phyloP scores from a whole-genome alignment of 2,888 invertebrate species.

The Arenicola marina region DNA sequence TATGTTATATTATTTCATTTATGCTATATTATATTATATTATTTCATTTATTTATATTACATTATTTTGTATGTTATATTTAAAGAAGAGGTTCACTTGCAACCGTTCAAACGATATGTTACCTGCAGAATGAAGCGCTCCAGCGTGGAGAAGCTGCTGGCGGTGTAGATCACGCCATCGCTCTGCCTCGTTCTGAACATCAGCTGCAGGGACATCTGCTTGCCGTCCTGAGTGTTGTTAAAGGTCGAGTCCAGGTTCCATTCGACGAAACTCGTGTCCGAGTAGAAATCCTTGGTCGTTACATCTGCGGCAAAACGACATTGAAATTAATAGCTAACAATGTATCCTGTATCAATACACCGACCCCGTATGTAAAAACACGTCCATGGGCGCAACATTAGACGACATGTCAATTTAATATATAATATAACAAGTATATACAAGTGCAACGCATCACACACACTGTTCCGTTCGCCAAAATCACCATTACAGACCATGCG shows the following conservation, averaged over 20 bases:
- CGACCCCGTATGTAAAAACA: too few relatives aligned
- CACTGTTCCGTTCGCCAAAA: too few relatives aligned
- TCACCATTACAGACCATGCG: too few relatives aligned
- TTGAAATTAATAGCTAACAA: too few relatives aligned
- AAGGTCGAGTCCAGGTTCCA: conserved; percentile 74
- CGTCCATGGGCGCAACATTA: too few relatives aligned
- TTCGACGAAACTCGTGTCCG: conserved; percentile 91
- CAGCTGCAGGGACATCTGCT: conserved; percentile 76
- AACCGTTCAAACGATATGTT: background rate
- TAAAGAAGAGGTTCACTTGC: background rate
- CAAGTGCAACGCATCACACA: too few relatives aligned
- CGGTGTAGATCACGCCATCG: conserved; percentile 89
- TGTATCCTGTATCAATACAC: too few relatives aligned
- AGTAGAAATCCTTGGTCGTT: conserved; percentile 74
- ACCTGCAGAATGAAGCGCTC: conserved; percentile 85
- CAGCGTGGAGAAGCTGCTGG: conserved; percentile 31
- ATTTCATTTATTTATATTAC: background rate
- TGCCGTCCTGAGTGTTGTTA: conserved; percentile 17
- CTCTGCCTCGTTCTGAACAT: conserved; percentile 91
- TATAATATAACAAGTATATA: too few relatives aligned
- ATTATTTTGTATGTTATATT: too few relatives aligned
- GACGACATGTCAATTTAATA: too few relatives aligned
- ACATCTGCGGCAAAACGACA: conserved; percentile 53
- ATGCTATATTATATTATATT: background rate
- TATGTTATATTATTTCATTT: background rate